Evolutionary conservation across 2,113 vertebrate species (phyloP), one percentile per base, ranked within the genome.

Genomic region (Bubo scandiacus): DNA sequence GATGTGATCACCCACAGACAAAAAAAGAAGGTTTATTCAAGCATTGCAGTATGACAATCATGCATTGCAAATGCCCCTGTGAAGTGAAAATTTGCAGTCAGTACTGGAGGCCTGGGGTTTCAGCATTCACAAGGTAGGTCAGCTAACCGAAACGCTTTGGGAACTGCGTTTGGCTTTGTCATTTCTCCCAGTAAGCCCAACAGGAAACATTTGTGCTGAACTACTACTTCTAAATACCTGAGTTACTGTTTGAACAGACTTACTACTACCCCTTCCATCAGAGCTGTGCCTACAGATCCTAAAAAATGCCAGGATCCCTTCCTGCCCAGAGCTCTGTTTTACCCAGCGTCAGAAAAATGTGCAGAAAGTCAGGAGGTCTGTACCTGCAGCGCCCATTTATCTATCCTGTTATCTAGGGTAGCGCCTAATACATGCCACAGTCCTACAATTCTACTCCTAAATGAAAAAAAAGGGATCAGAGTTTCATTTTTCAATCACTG

Each of bases 21-120:
- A 65, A 85, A 86, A 94, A 91, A 66, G n/a, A 40, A 52, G 59
- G 73, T 78, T 94, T 94, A 88, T 94, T 92, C 82, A 81, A 94
- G 86, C 82, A 83, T 15, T 91, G 88, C 86, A 93, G 68, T 70
- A 81, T 86, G 83, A 93, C 73, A 84, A 78, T 62, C 73, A 36
- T 45, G 77, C 47, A 79, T 43, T 88, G 88, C 88, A 92, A 84
- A 91, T 51, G 51, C 91, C 80, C 79, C 68, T 67, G 80, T 11
- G 42, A 94, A 91, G 57, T 55, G 81, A 90, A 81, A 86, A 81
- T 71, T 34, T 88, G 72, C 91, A 75, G 75, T 13, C 57, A 34
- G 73, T 45, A 38, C 47, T 22, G 47, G 80, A 78, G 54, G 30
- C 42, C 85, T 13, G 9, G 75, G 75, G 75, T 49, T 72, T 80